A percentile compares a stretch with the other conserved stretches of the same genome.
Conservation (phyloP, 2,888 invertebrate genomes). For the Nephrotoma appendiculata region DNA sequence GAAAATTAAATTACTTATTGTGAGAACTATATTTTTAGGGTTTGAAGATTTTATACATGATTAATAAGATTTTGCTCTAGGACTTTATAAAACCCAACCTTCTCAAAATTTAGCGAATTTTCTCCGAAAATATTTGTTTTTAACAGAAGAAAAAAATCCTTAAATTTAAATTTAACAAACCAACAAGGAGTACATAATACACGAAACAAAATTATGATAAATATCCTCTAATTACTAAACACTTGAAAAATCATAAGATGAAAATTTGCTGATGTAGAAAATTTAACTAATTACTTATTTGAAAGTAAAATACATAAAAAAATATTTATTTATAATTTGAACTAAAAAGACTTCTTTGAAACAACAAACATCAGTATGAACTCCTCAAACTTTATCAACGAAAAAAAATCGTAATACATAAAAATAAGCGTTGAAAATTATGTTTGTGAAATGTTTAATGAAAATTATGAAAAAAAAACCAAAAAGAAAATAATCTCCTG, state of each 20-base stretch:
- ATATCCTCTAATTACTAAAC: constrained; percentile 3
- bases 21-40: neutral
- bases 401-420: neutral
- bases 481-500: constrained; percentile 2
- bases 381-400: neutral
- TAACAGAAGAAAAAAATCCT: neutral
- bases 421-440: neutral
- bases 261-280: constrained; percentile 5
- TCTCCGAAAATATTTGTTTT: neutral
- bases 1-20: neutral
- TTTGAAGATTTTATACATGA: neutral
- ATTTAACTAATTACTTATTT: constrained; percentile 3
- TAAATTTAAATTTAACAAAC: neutral
- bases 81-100: neutral
- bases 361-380: neutral
- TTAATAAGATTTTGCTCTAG: neutral
- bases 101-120: neutral
- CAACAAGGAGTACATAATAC: neutral
- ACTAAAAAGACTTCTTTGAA: neutral
- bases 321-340: constrained; percentile 2
- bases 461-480: neutral
- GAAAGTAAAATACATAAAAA: neutral
- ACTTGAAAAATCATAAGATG: constrained; percentile 5
- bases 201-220: neutral
- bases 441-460: constrained; percentile 1